Evolutionary conservation across 2,797 vertebrate species (phyloP).

Genomic region (Pogonophryne albipinna): DNA sequence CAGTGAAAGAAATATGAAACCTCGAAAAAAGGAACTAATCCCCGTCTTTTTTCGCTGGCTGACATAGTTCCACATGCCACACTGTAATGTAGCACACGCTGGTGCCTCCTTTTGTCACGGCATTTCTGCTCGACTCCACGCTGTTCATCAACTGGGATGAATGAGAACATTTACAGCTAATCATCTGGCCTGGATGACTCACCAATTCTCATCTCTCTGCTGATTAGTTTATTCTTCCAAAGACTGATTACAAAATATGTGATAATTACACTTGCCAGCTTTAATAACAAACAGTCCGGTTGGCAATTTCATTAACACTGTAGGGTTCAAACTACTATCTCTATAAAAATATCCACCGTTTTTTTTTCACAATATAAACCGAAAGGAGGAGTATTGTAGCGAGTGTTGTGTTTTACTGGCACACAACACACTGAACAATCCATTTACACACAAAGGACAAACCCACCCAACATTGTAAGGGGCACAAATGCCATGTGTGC

Average conservation of each 20-base stretch:
- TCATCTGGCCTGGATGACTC: conserved; percentile 55
- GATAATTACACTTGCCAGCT: conserved; percentile 48
- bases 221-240: conserved; percentile 64
- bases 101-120: conserved; percentile 18
- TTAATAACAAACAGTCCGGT: conserved; percentile 39
- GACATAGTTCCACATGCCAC: conserved; percentile 5
- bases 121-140: conserved; percentile 12
- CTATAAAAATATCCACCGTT: not conserved
- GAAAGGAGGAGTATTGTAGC: conserved; percentile 7
- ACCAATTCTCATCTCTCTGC: conserved; percentile 53
- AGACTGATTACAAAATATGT: conserved; percentile 57
- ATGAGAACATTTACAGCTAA: conserved; percentile 48
- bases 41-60: conserved; percentile 15
- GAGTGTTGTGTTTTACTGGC: not conserved
- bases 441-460: conserved; percentile 18
- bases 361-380: not conserved
- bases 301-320: not conserved
- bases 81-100: not conserved
- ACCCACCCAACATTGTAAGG: conserved; percentile 18
- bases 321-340: not conserved
- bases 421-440: conserved; percentile 23
- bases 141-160: conserved; percentile 44
- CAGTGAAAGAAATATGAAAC: conserved; percentile 47
- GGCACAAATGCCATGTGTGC: conserved; percentile 40
- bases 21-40: conserved; percentile 21